Conservation (phyloP, 2,797 vertebrate species). For the Halcyon chelicuti region DNA sequence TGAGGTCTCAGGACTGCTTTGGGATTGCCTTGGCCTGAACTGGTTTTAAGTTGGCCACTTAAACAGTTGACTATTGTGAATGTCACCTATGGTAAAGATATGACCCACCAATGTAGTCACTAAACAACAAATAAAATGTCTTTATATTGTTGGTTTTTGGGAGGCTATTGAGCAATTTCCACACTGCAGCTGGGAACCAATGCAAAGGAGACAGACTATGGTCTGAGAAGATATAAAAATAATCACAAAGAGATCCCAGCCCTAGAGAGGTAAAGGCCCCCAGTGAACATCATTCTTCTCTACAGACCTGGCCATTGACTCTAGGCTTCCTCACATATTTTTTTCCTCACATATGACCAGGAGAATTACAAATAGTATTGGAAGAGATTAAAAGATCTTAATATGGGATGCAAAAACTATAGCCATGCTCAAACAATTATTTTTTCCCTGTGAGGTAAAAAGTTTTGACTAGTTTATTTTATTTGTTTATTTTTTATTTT, state of each 20-base stretch:
- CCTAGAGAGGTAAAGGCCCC: not conserved
- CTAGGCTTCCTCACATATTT: not conserved
- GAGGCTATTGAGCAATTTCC: not conserved
- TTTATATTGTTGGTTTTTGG: not conserved
- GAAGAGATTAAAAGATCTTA: not conserved
- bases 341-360: not conserved
- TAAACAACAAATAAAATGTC: not conserved
- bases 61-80: not conserved
- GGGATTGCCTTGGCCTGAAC: not conserved
- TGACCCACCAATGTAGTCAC: not conserved
- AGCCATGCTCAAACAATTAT: not conserved
- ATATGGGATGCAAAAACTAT: not conserved
- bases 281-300: not conserved
- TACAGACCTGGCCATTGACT: not conserved
- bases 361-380: conserved; percentile 3
- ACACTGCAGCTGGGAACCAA: not conserved
- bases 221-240: not conserved
- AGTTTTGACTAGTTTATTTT: not conserved
- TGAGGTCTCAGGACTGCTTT: not conserved
- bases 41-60: not conserved
- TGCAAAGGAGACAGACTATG: not conserved
- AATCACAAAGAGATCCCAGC: not conserved
- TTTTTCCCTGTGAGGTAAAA: not conserved
- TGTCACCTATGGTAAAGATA: not conserved
- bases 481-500: too few species aligned